These are phyloP conservation scores for Heteromormyrus szaboi DNA, from an alignment of 2,797 vertebrate genomes.

Conservation along the genomic window DNA sequence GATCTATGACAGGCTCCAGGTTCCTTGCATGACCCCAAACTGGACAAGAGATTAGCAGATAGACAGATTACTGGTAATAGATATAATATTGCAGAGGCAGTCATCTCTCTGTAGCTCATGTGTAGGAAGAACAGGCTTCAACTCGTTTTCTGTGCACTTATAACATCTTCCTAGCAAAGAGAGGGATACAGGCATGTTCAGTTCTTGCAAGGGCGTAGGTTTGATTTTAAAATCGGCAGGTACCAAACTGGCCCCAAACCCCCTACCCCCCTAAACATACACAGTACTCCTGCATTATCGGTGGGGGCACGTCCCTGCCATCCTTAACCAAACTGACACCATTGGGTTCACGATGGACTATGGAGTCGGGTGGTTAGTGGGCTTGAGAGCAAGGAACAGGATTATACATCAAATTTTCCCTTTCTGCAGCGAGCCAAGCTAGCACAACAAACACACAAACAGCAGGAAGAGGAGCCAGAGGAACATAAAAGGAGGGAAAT, in stretches of 20 bases:
- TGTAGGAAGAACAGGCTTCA: not conserved
- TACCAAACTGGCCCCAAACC: not conserved
- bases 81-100: not conserved
- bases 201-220: not conserved
- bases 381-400: not conserved
- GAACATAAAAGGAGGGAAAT: not conserved
- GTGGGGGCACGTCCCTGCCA: not conserved
- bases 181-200: not conserved
- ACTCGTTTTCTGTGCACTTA: not conserved
- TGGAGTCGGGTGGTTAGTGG: not conserved
- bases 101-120: not conserved
- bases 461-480: not conserved
- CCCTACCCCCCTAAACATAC: not conserved
- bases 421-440: not conserved
- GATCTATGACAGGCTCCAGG: not conserved
- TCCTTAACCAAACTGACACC: not conserved
- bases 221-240: not conserved
- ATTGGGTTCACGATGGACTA: not conserved
- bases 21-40: not conserved
- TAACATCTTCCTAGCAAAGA: not conserved
- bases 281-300: not conserved
- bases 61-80: not conserved
- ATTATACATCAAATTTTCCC: not conserved
- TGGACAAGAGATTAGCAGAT: not conserved
- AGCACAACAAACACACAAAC: not conserved